Percentiles rank a stretch among this genome's conserved stretches.
phyloP scores from a whole-genome alignment of 2,113 vertebrate species.

The Grammomys surdaster region DNA sequence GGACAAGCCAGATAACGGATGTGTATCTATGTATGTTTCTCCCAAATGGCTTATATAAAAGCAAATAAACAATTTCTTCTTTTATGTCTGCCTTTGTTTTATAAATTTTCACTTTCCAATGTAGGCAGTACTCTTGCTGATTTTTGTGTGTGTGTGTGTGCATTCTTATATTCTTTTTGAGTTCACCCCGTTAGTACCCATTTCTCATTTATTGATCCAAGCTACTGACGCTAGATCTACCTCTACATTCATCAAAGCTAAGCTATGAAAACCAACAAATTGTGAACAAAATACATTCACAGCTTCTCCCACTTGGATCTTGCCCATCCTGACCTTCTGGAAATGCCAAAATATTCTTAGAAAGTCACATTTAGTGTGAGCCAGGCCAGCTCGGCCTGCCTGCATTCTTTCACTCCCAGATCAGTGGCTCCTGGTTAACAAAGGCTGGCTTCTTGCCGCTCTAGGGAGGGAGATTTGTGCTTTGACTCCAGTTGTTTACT shows the following conservation, averaged over 20 bases:
- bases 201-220: slow-evolving; percentile 61
- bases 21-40: slow-evolving; percentile 85
- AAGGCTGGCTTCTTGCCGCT: slow-evolving; percentile 28
- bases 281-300: background rate
- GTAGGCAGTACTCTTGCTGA: slow-evolving; percentile 64
- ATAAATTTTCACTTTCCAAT: slow-evolving; percentile 86
- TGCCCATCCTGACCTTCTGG: slow-evolving; percentile 16
- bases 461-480: background rate
- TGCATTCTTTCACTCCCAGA: background rate
- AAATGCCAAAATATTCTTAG: slow-evolving; percentile 44
- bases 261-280: slow-evolving; percentile 46
- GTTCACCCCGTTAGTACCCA: slow-evolving; percentile 26
- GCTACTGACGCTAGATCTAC: slow-evolving; percentile 1
- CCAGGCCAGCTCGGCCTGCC: background rate
- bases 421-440: background rate
- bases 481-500: background rate
- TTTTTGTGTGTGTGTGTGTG: background rate
- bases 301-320: background rate
- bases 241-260: slow-evolving; percentile 26
- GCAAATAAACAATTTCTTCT: slow-evolving; percentile 91
- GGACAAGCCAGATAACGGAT: slow-evolving; percentile 89
- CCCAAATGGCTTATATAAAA: slow-evolving; percentile 90
- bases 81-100: slow-evolving; percentile 82
- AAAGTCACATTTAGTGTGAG: background rate
- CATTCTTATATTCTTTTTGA: slow-evolving; percentile 75